phyloP scores from a whole-genome alignment of 2,797 vertebrate species.

The Chiropotes sagulatus region DNA sequence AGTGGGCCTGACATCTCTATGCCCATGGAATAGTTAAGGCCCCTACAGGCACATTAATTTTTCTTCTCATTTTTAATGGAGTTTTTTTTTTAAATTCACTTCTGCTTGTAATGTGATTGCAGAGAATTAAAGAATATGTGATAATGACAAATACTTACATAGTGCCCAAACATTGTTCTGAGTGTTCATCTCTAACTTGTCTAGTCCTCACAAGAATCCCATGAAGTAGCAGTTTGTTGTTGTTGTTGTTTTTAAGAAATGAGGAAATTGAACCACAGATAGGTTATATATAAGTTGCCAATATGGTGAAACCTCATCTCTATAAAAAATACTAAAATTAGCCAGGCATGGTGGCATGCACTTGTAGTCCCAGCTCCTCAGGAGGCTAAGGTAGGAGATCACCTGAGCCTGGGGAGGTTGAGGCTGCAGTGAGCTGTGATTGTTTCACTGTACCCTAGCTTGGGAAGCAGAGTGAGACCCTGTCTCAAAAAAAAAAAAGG shows the following conservation, averaged over 20 bases:
- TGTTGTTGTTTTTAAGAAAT: neutral
- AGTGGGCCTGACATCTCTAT: neutral
- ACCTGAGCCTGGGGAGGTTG: neutral
- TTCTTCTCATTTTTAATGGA: neutral
- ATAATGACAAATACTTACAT: neutral
- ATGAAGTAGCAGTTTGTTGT: neutral
- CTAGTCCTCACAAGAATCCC: neutral
- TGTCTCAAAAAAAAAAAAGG: neutral
- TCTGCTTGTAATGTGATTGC: neutral
- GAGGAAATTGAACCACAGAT: neutral
- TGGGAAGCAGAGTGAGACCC: neutral
- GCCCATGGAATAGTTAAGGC: neutral
- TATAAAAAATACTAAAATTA: neutral
- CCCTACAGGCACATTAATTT: neutral
- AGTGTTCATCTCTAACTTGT: neutral
- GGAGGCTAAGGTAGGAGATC: neutral
- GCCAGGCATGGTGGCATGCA: neutral
- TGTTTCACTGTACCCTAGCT: neutral
- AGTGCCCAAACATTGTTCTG: neutral
- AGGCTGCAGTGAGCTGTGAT: neutral
- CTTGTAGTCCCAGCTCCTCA: neutral
- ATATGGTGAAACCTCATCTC: neutral
- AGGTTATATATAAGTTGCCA: neutral
- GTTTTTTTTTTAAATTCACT: neutral
- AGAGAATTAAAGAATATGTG: neutral